These are phyloP conservation scores for Melanaphis sacchari DNA, from an alignment of 1,140 invertebrate genomes.

Conservation along the genomic window DNA sequence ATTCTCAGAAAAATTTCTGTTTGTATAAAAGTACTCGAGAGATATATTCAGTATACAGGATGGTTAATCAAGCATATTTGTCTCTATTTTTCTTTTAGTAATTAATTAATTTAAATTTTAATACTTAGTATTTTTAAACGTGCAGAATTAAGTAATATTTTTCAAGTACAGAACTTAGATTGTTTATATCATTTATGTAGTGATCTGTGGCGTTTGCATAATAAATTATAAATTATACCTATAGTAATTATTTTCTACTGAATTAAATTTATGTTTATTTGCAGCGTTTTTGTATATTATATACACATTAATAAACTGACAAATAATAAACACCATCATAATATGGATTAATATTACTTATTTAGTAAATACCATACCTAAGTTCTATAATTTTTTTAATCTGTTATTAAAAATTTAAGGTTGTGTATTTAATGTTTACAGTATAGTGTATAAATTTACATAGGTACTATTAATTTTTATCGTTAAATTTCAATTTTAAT, in stretches of 20 bases:
- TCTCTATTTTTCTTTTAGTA: not conserved
- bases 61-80: not conserved
- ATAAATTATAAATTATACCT: not conserved
- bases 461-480: no score
- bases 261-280: not conserved
- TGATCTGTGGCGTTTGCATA: not conserved
- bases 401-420: no score
- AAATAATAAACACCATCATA: no score
- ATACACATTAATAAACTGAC: no score
- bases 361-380: no score
- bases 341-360: no score
- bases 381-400: no score
- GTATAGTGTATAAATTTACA: no score
- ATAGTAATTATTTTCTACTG: not conserved
- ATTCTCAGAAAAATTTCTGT: constrained; percentile 1
- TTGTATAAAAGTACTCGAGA: not conserved
- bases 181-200: not conserved
- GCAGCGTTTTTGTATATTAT: not conserved
- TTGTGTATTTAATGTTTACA: no score
- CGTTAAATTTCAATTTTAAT: no score
- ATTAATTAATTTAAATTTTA: not conserved
- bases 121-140: not conserved
- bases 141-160: not conserved
- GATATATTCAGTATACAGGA: not conserved
- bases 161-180: not conserved